phyloP scores from a whole-genome alignment of 2,888 invertebrate species.

The Synergus umbraculus region DNA sequence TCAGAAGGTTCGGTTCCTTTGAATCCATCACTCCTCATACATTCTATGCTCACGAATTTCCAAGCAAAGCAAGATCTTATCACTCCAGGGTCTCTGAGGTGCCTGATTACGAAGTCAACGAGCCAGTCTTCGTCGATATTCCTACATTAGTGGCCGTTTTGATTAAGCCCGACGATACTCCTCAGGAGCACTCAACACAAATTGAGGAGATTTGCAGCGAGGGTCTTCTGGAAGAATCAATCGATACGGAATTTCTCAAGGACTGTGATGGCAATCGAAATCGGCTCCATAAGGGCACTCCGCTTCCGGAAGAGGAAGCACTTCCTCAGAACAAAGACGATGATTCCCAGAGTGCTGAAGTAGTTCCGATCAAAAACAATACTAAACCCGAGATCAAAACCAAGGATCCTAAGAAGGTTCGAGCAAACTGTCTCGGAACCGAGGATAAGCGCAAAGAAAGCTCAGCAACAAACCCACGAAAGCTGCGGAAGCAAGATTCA shows the following conservation, averaged over 20 bases:
- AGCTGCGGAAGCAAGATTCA: slow-evolving; percentile 64
- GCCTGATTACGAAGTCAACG: slow-evolving; percentile 60
- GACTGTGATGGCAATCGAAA: slow-evolving; percentile 32
- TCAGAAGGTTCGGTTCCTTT: slow-evolving; percentile 61
- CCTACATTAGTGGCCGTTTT: slow-evolving; percentile 70
- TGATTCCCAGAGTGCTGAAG: not conserved
- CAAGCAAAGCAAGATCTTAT: slow-evolving; percentile 50
- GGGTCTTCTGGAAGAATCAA: slow-evolving; percentile 55
- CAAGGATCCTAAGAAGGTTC: not conserved
- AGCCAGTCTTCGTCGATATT: slow-evolving; percentile 69
- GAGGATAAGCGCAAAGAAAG: slow-evolving; percentile 33
- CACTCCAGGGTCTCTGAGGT: slow-evolving; percentile 63
- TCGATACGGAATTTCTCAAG: slow-evolving; percentile 58
- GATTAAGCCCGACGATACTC: slow-evolving; percentile 67
- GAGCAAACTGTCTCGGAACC: not conserved
- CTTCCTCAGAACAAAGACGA: not conserved
- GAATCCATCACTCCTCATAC: slow-evolving; percentile 51
- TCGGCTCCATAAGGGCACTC: not conserved
- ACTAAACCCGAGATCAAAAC: not conserved
- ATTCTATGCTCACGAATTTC: slow-evolving; percentile 10
- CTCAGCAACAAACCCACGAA: slow-evolving; percentile 27
- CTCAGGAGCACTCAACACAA: slow-evolving; percentile 56
- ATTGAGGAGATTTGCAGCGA: slow-evolving; percentile 65
- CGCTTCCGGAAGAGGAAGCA: not conserved
- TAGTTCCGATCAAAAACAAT: not conserved